Conservation (phyloP, 2,888 invertebrate species). For the Xestia rhomboidea region DNA sequence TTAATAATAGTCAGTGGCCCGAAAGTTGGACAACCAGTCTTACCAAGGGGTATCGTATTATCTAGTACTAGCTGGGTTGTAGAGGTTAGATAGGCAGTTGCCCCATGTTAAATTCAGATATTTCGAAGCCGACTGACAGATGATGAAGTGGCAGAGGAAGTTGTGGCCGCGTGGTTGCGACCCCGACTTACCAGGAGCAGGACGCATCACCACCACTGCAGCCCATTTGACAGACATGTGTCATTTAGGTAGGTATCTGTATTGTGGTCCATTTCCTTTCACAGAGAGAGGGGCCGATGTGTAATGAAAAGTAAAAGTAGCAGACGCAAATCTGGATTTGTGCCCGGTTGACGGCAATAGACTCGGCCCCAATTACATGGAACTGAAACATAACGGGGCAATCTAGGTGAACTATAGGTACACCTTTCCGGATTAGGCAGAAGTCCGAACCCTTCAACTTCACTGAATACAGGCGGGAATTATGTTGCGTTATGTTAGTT, state of each 20-base stretch:
- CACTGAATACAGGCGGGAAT: neutral
- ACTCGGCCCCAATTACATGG: neutral
- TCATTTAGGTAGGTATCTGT: neutral
- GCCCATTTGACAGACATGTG: neutral
- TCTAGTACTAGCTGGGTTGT: too few relatives aligned
- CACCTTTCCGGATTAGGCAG: neutral
- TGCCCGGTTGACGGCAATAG: neutral
- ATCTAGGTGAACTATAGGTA: neutral
- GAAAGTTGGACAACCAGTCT: neutral
- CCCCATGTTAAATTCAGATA: too few relatives aligned
- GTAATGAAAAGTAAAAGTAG: too few relatives aligned
- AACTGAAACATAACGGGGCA: neutral
- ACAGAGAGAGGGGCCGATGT: neutral
- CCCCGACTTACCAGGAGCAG: neutral
- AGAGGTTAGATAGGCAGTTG: too few relatives aligned
- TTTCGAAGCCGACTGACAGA: neutral
- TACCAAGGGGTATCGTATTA: neutral
- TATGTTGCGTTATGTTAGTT: neutral
- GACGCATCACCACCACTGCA: neutral
- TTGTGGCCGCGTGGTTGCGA: neutral
- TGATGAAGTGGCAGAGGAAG: neutral
- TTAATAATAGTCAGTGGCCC: neutral
- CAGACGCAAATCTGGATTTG: too few relatives aligned
- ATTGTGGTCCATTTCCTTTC: neutral
- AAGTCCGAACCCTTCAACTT: neutral